These are phyloP conservation scores for Scolopax mira DNA, from an alignment of 2,113 vertebrate genomes.

Conservation along the genomic window DNA sequence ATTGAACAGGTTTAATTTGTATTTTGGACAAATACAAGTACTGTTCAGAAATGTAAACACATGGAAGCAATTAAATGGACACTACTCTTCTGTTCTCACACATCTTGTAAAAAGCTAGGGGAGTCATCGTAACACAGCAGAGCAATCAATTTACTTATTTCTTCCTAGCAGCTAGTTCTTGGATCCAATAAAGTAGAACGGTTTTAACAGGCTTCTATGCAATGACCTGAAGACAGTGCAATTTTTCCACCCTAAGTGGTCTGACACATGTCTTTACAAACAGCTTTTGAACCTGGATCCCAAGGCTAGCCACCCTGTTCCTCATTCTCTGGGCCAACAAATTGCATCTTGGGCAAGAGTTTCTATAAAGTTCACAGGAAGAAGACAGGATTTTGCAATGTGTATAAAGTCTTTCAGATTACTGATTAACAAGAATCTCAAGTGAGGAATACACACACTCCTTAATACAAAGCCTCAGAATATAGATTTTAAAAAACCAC, in stretches of 20 bases:
- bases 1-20: not conserved
- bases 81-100: not conserved
- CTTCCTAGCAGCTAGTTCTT: not conserved
- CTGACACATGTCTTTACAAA: not conserved
- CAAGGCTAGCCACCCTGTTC: not conserved
- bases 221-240: not conserved
- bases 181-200: not conserved
- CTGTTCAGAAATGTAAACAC: not conserved
- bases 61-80: not conserved
- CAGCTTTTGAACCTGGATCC: not conserved
- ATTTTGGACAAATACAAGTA: not conserved
- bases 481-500: not conserved
- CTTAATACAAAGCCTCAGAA: not conserved
- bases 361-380: not conserved
- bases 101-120: not conserved
- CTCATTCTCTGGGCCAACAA: not conserved
- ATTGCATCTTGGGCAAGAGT: not conserved
- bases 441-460: not conserved
- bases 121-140: not conserved
- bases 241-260: not conserved
- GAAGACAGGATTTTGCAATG: not conserved
- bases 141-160: not conserved
- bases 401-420: not conserved
- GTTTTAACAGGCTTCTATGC: not conserved
- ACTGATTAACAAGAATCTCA: slow-evolving; percentile 5